Conservation (phyloP, 2,888 invertebrate species). For the Thecocarcelia acutangulata region DNA sequence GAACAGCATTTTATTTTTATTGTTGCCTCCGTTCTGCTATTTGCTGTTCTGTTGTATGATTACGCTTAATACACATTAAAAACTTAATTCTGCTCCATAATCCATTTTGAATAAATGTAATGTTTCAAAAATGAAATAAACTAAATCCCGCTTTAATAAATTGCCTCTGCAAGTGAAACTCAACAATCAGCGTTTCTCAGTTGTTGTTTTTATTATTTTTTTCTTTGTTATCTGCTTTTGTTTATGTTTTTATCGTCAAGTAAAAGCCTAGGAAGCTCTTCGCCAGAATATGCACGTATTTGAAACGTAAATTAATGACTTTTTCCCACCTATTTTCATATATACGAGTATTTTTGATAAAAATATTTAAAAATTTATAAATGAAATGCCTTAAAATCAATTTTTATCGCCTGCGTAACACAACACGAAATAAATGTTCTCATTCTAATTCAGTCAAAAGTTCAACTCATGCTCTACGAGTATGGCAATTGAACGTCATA, state of each 20-base stretch:
- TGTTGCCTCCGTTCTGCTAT: not conserved
- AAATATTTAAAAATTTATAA: slow-evolving; percentile 22
- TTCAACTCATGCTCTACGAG: slow-evolving; percentile 34
- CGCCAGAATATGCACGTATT: slow-evolving; percentile 17
- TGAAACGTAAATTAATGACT: slow-evolving; percentile 50
- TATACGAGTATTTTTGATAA: slow-evolving; percentile 28
- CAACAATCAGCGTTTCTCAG: slow-evolving; percentile 21
- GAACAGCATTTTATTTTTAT: slow-evolving; percentile 35
- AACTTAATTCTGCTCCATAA: slow-evolving; percentile 63
- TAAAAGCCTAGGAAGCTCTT: not conserved
- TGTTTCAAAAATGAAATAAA: slow-evolving; percentile 41
- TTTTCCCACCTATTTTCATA: slow-evolving; percentile 12
- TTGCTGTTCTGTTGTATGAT: slow-evolving; percentile 8
- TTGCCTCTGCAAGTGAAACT: slow-evolving; percentile 48
- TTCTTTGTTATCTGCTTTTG: no score
- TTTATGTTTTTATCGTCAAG: not conserved
- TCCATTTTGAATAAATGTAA: slow-evolving; percentile 64
- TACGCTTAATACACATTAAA: slow-evolving; percentile 60
- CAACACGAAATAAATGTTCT: slow-evolving; percentile 30
- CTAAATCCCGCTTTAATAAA: slow-evolving; percentile 57
- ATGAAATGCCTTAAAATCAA: slow-evolving; percentile 55
- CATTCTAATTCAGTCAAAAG: slow-evolving; percentile 20
- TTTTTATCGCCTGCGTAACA: slow-evolving; percentile 51
- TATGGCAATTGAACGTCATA: slow-evolving; percentile 4
- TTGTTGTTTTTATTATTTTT: no score